Evolutionary conservation across 2,797 vertebrate species (phyloP).

Genomic region (Manis pentadactyla): DNA sequence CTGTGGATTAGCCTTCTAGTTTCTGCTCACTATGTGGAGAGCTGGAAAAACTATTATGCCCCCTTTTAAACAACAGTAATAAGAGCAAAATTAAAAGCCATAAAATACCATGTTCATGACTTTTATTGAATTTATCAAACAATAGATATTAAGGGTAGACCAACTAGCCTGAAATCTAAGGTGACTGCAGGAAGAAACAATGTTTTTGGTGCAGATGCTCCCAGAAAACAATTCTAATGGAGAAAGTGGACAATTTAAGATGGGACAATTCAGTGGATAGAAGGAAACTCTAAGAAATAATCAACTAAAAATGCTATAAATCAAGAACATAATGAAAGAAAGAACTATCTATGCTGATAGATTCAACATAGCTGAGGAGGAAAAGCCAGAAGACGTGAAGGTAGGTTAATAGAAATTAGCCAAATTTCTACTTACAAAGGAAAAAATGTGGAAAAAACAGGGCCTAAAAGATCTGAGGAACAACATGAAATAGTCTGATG

Average conservation of each 20-base stretch:
- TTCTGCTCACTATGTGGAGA: not conserved
- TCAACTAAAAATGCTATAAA: not conserved
- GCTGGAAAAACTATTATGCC: not conserved
- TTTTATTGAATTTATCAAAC: not conserved
- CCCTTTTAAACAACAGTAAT: not conserved
- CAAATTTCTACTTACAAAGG: not conserved
- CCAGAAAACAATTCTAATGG: not conserved
- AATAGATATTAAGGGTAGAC: not conserved
- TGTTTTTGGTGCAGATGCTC: too few species aligned
- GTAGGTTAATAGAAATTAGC: not conserved
- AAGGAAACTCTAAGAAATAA: not conserved
- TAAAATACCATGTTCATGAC: not conserved
- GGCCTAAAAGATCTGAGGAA: not conserved
- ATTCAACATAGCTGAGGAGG: not conserved
- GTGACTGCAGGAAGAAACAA: not conserved
- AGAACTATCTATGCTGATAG: not conserved
- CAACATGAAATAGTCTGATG: not conserved
- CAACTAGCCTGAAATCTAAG: not conserved
- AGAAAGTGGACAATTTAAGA: not conserved
- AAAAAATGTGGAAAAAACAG: not conserved
- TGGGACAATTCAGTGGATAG: not conserved
- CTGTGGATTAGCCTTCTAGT: not conserved
- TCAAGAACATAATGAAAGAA: not conserved
- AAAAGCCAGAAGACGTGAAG: not conserved
- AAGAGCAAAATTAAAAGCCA: not conserved